Evolutionary conservation across 2,888 invertebrate species (phyloP).

Genomic region (Hypsopygia costalis): DNA sequence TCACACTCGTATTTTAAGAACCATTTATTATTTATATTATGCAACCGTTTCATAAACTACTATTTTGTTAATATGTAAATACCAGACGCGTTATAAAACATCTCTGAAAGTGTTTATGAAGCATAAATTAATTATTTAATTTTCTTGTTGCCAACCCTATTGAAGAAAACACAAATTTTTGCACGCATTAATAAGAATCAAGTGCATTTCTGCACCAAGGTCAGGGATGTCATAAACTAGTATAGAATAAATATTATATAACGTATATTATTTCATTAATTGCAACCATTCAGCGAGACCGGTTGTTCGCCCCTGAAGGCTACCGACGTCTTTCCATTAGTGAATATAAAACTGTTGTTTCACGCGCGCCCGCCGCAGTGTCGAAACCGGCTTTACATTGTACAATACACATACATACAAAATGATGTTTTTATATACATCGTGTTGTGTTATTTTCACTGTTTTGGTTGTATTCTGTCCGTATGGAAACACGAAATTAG

Average conservation of each 20-base stretch:
- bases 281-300: constrained; percentile 20
- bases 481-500: constrained; percentile 43
- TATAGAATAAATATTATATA: constrained; percentile 1
- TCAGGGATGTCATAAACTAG: too few species aligned
- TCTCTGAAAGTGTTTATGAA: too few species aligned
- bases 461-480: constrained; percentile 32
- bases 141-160: too few species aligned
- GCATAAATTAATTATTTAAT: too few species aligned
- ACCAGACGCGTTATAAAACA: too few species aligned
- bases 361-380: constrained; percentile 34
- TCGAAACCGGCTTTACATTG: constrained; percentile 25
- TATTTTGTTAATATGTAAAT: too few species aligned
- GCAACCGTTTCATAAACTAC: too few species aligned
- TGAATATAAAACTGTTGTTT: constrained; percentile 57
- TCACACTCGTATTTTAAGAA: too few species aligned
- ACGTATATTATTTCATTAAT: constrained; percentile 3
- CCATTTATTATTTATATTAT: too few species aligned
- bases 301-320: constrained; percentile 39
- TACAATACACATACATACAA: constrained; percentile 18
- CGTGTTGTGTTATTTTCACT: constrained; percentile 33
- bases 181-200: too few species aligned
- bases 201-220: too few species aligned
- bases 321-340: constrained; percentile 43
- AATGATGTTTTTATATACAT: constrained; percentile 41
- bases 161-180: too few species aligned